These are phyloP conservation scores for Seriola dumerili DNA, from an alignment of 2,113 vertebrate genomes.

Conservation along the genomic window DNA sequence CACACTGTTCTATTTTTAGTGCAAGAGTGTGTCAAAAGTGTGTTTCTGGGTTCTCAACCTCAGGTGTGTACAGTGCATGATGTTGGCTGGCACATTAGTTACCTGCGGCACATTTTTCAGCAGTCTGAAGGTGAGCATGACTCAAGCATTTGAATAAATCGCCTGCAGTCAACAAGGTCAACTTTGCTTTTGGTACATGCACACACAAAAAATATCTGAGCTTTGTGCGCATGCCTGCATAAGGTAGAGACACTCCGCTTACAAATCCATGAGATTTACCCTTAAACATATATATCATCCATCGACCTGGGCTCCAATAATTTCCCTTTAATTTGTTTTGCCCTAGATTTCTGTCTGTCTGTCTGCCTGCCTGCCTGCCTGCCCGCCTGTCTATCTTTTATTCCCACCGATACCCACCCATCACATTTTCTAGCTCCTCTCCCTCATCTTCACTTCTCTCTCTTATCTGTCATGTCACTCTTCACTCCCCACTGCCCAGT, in stretches of 20 bases:
- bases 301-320: neutral
- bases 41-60: slow-evolving; percentile 50
- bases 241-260: too few species aligned
- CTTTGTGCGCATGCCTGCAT: neutral
- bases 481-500: slow-evolving; percentile 25
- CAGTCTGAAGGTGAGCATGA: slow-evolving; percentile 53
- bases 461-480: slow-evolving; percentile 25
- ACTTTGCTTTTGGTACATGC: neutral
- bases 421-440: neutral
- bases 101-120: slow-evolving; percentile 45
- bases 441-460: slow-evolving; percentile 1
- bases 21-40: slow-evolving; percentile 8
- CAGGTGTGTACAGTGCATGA: slow-evolving; percentile 27
- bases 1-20: slow-evolving; percentile 60
- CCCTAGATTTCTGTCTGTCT: neutral
- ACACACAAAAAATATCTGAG: neutral
- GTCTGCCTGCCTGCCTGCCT: neutral
- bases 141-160: slow-evolving; percentile 47
- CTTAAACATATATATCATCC: neutral
- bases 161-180: slow-evolving; percentile 39
- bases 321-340: neutral
- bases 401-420: neutral
- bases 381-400: neutral
- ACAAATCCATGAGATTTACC: too few species aligned
- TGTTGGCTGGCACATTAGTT: slow-evolving; percentile 37